Conservation (phyloP, 1,140 invertebrate species). For the Dryas iulia region DNA sequence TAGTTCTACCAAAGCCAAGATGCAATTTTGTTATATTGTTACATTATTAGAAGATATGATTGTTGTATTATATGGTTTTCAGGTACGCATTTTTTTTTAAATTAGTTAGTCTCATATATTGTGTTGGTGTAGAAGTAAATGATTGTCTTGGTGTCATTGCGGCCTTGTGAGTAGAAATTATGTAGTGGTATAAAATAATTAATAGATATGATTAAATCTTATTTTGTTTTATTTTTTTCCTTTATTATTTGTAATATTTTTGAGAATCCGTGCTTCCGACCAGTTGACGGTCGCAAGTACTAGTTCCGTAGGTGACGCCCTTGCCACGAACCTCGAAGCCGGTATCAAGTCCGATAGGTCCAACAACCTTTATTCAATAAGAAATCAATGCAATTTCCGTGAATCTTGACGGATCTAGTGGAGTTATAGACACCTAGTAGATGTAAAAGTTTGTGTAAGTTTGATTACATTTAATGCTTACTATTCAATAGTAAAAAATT, state of each 20-base stretch:
- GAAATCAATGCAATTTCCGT: no score
- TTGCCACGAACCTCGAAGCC: no score
- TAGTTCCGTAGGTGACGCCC: no score
- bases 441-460: no score
- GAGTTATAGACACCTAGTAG: no score
- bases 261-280: no score
- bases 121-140: background rate
- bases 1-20: background rate
- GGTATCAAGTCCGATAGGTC: no score
- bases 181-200: background rate
- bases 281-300: no score
- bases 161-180: background rate
- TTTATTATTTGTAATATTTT: no score
- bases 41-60: background rate
- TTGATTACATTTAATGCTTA: no score
- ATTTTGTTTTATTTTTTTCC: background rate
- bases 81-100: background rate
- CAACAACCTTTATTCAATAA: no score
- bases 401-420: no score
- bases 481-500: background rate
- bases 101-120: background rate
- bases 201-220: background rate
- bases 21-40: background rate
- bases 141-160: background rate
- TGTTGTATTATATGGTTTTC: background rate